Percentiles rank a stretch among this genome's conserved stretches.
phyloP scores from a whole-genome alignment of 2,797 vertebrate species.

The Cuculus canorus region DNA sequence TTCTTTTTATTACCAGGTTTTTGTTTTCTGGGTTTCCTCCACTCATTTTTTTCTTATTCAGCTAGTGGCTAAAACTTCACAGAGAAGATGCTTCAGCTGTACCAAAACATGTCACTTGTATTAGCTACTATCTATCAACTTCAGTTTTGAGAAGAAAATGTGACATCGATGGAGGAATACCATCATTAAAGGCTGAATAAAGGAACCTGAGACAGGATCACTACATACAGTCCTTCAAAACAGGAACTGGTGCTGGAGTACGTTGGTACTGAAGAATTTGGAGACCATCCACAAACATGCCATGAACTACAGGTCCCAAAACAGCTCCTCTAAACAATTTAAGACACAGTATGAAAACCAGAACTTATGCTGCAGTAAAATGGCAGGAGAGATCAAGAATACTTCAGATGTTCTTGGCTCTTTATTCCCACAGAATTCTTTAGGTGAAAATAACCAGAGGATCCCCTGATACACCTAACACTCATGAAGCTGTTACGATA shows the following conservation, averaged over 20 bases:
- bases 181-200: neutral
- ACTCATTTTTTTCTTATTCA: neutral
- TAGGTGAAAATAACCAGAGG: neutral
- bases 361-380: neutral
- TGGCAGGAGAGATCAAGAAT: neutral
- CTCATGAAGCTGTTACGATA: neutral
- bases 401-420: neutral
- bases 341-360: neutral
- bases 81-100: neutral
- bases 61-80: neutral
- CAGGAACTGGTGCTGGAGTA: neutral
- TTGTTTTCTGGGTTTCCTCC: neutral
- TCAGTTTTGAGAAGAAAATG: neutral
- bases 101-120: neutral
- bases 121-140: neutral
- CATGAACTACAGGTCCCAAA: neutral
- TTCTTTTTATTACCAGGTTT: neutral
- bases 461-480: neutral
- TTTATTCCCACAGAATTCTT: neutral
- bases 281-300: rapidly evolving
- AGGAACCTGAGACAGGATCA: neutral
- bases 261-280: neutral
- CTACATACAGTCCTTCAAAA: neutral
- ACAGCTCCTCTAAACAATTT: neutral
- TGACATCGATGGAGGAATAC: neutral